Base-by-base conservation (phyloP, 2,113 vertebrate species). In the Xenopus laevis region DNA sequence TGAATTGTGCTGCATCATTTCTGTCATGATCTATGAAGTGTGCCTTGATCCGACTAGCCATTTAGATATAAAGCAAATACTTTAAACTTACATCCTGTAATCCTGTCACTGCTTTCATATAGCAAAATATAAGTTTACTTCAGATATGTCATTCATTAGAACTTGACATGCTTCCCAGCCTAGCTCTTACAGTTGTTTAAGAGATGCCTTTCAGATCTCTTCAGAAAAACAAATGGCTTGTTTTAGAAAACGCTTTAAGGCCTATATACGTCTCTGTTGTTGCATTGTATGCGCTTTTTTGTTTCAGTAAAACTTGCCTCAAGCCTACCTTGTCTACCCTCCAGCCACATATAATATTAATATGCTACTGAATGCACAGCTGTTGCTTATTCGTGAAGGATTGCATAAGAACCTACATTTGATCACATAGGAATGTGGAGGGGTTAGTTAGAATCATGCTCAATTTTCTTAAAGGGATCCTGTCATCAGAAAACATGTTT, bases 231-330 rank as follows among this genome's bases (percentile, higher is more conserved):
- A 76, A 76, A 70, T 70, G 27, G 23, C 69, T 76, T 68, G 72
- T 74, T 74, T 70, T 69, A 76, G 59, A 60, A 70, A 70, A 64
- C 47, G 53, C 50, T 70, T 17, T 59, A 70, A 70, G 74, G 13
- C 33, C 70, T 64, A 64, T 76, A 57, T 76, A 63, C 69, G 65
- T 69, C 58, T 57, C 66, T 63, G n/a, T 62, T 55, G 59, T 70
- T 57, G 47, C 45, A 70, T 50, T 11, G 47, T 64, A 57, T 64
- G 61, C 52, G 44, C 72, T 68, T 74, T 63, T 69, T 70, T 76
- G 66, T 70, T 70, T 76, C 13, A 70, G 74, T 23, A 76, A 70
- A 76, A 59, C 60, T 76, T 76, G 74, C 74, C 74, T 76, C 18
- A 46, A 70, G 74, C 67, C 27, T 57, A 57, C n/a, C 59, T 69